A percentile compares a stretch with the other conserved stretches of the same genome.
Evolutionary conservation across 2,113 vertebrate genomes (phyloP).

Genomic region (Elachura formosa): DNA sequence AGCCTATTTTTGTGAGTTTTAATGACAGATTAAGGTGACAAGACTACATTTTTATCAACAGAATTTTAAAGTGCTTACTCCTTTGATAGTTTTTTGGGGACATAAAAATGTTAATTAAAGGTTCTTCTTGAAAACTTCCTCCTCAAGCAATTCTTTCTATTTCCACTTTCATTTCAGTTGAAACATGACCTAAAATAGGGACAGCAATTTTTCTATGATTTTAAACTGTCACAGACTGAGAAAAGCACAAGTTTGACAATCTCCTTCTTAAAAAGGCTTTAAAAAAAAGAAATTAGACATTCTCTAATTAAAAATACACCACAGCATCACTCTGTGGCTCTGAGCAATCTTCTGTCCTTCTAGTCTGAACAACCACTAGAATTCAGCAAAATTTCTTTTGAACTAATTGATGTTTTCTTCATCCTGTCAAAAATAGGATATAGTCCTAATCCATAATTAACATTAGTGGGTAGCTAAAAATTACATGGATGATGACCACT

Average conservation of each 20-base stretch:
- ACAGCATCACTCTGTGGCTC: background rate
- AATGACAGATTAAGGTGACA: background rate
- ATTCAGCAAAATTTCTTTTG: background rate
- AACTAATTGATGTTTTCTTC: background rate
- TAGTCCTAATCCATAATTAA: background rate
- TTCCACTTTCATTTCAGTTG: background rate
- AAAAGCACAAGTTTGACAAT: background rate
- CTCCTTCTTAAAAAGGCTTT: background rate
- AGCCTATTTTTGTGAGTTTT: background rate
- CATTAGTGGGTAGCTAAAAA: background rate
- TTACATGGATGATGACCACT: background rate
- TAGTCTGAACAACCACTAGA: background rate
- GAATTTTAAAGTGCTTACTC: background rate
- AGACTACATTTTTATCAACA: background rate
- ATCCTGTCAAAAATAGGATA: background rate
- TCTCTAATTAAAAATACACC: background rate
- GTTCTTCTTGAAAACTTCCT: background rate
- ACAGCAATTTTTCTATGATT: background rate
- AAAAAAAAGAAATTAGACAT: background rate
- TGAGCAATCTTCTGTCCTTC: background rate
- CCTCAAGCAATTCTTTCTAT: background rate
- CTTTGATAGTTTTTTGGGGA: background rate
- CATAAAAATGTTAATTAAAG: slow-evolving; percentile 37
- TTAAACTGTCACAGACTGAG: background rate
- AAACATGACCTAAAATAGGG: background rate